These are phyloP conservation scores for Chiridota heheva DNA, from an alignment of 35 echinoderm and acorn worm genomes.

Conservation along the genomic window DNA sequence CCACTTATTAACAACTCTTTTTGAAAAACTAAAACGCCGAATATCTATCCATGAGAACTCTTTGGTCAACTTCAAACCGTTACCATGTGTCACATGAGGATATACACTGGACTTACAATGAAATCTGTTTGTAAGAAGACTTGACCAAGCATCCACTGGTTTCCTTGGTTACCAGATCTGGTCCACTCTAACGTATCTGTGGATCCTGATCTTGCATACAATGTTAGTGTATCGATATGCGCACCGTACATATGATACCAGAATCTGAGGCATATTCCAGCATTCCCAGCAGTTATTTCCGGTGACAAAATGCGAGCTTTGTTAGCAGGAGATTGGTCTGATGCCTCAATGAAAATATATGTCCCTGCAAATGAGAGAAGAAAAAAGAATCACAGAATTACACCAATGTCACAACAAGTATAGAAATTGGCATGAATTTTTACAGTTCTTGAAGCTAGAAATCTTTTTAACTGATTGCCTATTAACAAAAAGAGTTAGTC, in stretches of 20 bases:
- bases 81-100: too few species aligned
- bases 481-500: too few species aligned
- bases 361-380: constrained; percentile 19
- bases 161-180: constrained; percentile 74
- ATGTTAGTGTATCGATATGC: constrained; percentile 53
- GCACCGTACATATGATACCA: constrained; percentile 85
- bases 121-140: constrained; percentile 34
- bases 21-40: too few species aligned
- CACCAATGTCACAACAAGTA: not conserved
- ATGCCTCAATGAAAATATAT: constrained; percentile 73
- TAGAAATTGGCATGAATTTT: not conserved
- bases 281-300: constrained; percentile 5
- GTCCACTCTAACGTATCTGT: constrained; percentile 57
- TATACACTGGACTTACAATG: not conserved
- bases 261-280: constrained; percentile 64
- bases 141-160: constrained; percentile 70
- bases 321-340: constrained; percentile 13
- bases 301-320: constrained; percentile 55
- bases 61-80: too few species aligned
- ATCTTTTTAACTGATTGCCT: too few species aligned
- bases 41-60: too few species aligned
- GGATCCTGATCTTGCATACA: constrained; percentile 45
- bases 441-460: too few species aligned
- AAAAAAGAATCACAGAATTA: not conserved
- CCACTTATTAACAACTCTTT: too few species aligned